These are phyloP conservation scores for Chesias legatella DNA, from an alignment of 2,888 invertebrate species.

Conservation along the genomic window DNA sequence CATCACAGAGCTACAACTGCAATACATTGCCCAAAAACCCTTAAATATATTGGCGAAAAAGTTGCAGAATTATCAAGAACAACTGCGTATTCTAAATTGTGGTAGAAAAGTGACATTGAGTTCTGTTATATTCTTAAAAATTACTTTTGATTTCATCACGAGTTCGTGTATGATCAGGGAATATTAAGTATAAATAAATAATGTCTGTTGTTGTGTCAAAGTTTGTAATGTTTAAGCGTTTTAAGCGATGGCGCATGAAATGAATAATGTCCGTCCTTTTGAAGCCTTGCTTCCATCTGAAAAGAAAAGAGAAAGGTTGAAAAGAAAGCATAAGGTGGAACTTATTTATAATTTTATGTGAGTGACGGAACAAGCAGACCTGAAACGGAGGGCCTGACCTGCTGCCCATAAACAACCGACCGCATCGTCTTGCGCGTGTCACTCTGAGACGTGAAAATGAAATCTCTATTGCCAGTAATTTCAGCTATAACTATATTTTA, in stretches of 20 bases:
- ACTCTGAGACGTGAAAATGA: too few relatives aligned
- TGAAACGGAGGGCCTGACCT: too few relatives aligned
- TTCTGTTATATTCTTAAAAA: not conserved
- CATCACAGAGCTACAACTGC: slow-evolving; percentile 52
- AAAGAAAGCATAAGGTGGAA: too few relatives aligned
- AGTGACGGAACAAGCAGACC: too few relatives aligned
- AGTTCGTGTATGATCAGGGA: too few relatives aligned
- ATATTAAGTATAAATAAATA: not conserved
- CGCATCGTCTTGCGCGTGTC: too few relatives aligned
- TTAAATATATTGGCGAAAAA: slow-evolving; percentile 56
- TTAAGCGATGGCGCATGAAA: slow-evolving; percentile 58
- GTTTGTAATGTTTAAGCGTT: slow-evolving; percentile 40
- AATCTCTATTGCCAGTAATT: too few relatives aligned
- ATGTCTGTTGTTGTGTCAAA: slow-evolving; percentile 19
- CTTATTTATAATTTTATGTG: too few relatives aligned
- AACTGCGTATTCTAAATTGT: slow-evolving; percentile 15
- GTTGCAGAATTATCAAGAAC: slow-evolving; percentile 41
- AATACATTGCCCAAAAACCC: slow-evolving; percentile 47
- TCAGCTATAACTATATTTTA: too few relatives aligned
- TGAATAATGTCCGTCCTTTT: slow-evolving; percentile 51
- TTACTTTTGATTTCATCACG: too few relatives aligned
- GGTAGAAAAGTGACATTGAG: slow-evolving; percentile 1
- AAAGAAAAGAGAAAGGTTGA: slow-evolving; percentile 26
- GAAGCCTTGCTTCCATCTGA: slow-evolving; percentile 55
- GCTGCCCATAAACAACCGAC: too few relatives aligned